Conservation (phyloP, 2,888 invertebrate species). For the Hybos culiciformis region DNA sequence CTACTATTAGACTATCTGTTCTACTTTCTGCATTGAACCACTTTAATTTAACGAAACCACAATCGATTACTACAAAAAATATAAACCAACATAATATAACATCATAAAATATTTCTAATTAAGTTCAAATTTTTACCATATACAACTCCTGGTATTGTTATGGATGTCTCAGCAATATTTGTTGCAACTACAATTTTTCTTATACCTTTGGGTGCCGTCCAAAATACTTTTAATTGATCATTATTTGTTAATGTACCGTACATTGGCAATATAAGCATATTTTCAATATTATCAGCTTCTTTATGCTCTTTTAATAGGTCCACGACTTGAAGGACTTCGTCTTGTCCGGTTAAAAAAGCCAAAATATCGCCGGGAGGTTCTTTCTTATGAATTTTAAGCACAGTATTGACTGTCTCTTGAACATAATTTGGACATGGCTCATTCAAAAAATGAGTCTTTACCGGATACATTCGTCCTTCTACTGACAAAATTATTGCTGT, state of each 20-base stretch:
- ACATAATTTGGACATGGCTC: constrained; percentile 86
- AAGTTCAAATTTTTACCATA: constrained; percentile 48
- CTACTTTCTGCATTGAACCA: constrained; percentile 76
- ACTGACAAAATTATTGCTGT: constrained; percentile 74
- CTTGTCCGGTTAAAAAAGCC: constrained; percentile 85
- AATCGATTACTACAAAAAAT: constrained; percentile 65
- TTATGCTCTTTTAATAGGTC: constrained; percentile 45
- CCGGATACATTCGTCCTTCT: constrained; percentile 77
- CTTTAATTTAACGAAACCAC: constrained; percentile 89
- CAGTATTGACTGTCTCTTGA: constrained; percentile 72
- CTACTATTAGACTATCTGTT: constrained; percentile 68
- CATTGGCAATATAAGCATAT: constrained; percentile 66
- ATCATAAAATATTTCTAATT: not conserved
- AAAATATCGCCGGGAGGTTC: constrained; percentile 78
- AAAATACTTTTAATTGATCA: constrained; percentile 73
- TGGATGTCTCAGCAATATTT: constrained; percentile 93
- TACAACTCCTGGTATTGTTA: constrained; percentile 85
- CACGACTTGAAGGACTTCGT: constrained; percentile 75
- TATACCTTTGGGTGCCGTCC: constrained; percentile 50
- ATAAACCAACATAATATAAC: constrained; percentile 5
- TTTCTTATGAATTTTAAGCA: constrained; percentile 74
- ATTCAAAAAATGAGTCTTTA: constrained; percentile 68
- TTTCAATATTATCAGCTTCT: constrained; percentile 37
- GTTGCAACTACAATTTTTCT: constrained; percentile 88
- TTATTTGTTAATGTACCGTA: constrained; percentile 76